Base-by-base conservation (phyloP, 2,888 invertebrate species). In the Lasioglossum oenotherae region DNA sequence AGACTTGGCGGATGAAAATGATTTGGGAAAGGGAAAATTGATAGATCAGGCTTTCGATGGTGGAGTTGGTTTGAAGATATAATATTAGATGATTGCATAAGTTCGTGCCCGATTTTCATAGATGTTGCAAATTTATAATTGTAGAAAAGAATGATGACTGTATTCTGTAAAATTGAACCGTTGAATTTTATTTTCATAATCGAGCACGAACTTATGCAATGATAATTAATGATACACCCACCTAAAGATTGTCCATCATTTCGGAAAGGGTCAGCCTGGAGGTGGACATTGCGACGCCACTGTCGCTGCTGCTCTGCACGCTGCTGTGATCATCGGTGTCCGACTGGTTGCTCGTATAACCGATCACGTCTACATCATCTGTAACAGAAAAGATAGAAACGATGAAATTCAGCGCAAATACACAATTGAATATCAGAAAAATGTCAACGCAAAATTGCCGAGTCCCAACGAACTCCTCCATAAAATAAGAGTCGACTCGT, bases 311-410 rank as follows among this genome's bases (percentile, higher is more conserved):
- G 95, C 97, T 97, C 95, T 97, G 97, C 82, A 97, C 97, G 89
- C 97, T 98, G 95, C 97, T 97, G 94, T 98, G 97, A 95, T 98
- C 98, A 96, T 98, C 98, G 91, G 97, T 97, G 95, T 98, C 97
- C 95, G 97, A 98, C 95, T 97, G 97, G 96, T 97, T 98, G 95
- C 97, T 97, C 95, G 97, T 97, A 96, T 98, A 98, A 82, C 98
- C 98, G 93, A 98, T 97, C 94, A 98, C 98, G 95, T 98, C 98
- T 93, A 98, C 97, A 95, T 98, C 98, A 96, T 98, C 98, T 98
- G 97, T 41, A 96, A 96, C 60, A 27, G 57, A 67, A 23, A 23
- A 84, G 71, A 73, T 0, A 41, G 38, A 31, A n/a, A 69, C 35
- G 31, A 19, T 64, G 46, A 31, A n/a, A 1, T 49, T 27, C 3